A percentile compares a stretch with the other conserved stretches of the same genome.
These are phyloP conservation scores for Calycopis cecrops DNA, from an alignment of 1,140 invertebrate species.

Conservation along the genomic window DNA sequence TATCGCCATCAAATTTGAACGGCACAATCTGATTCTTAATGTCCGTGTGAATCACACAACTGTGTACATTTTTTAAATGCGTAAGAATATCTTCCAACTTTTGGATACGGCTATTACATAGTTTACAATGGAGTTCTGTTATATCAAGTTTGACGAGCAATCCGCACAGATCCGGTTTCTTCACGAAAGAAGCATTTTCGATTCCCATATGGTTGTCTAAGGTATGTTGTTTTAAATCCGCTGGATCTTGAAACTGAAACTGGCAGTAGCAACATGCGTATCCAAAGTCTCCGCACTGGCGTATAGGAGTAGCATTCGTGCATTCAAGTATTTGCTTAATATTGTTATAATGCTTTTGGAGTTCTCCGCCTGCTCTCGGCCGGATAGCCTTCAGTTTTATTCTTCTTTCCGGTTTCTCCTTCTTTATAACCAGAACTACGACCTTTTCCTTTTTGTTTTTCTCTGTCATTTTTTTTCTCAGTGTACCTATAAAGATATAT, in stretches of 20 bases:
- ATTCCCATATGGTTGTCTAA: conserved; percentile 23
- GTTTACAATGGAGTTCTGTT: conserved; percentile 33
- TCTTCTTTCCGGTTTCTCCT: background rate
- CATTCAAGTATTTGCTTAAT: conserved; percentile 29
- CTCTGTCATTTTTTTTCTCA: background rate
- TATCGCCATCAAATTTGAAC: conserved; percentile 36
- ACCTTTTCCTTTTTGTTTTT: background rate
- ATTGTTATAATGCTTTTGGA: conserved; percentile 36
- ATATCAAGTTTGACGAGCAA: conserved; percentile 35
- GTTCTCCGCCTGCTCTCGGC: conserved; percentile 18
- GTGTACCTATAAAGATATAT: conserved; percentile 8
- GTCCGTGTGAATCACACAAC: conserved; percentile 24
- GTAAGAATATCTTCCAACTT: conserved; percentile 29
- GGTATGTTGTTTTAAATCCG: conserved; percentile 42
- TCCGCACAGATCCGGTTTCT: background rate
- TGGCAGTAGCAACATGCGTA: conserved; percentile 41
- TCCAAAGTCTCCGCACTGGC: conserved; percentile 23
- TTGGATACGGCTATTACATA: conserved; percentile 29
- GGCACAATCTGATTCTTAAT: conserved; percentile 40
- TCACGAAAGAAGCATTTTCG: background rate
- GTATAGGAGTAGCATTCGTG: conserved; percentile 48
- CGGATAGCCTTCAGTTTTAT: background rate
- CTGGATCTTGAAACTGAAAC: conserved; percentile 24
- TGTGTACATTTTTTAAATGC: conserved; percentile 30
- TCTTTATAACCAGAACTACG: conserved; percentile 1